Conservation (phyloP, 2,113 vertebrate genomes). For the Pholis gunnellus region DNA sequence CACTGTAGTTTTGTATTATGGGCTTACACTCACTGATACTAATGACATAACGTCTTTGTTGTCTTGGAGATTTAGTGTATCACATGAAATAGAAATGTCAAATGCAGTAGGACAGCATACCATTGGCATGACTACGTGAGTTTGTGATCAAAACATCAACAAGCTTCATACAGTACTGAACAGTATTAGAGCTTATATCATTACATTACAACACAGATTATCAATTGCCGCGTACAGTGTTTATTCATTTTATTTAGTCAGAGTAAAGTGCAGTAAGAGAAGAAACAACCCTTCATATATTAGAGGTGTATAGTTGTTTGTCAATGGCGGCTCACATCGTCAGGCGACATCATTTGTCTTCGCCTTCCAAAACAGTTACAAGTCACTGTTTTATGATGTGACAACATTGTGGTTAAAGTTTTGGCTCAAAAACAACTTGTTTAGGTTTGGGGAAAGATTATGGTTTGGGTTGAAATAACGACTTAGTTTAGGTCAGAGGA, state of each 20-base stretch:
- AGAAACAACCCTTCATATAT: background rate
- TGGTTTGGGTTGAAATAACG: background rate
- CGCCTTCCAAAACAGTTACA: too few relatives aligned
- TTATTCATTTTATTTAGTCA: background rate
- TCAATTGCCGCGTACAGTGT: background rate
- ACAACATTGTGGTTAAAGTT: background rate
- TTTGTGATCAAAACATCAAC: background rate
- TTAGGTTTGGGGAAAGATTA: background rate
- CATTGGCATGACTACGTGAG: background rate
- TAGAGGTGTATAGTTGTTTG: background rate
- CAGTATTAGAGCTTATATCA: background rate
- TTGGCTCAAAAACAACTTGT: background rate
- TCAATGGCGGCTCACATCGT: background rate
- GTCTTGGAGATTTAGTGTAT: background rate
- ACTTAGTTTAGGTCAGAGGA: background rate
- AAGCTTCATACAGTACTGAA: background rate
- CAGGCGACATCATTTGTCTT: background rate
- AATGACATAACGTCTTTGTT: background rate
- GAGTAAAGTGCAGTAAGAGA: background rate
- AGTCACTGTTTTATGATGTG: background rate
- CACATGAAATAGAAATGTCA: background rate
- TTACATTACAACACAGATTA: background rate
- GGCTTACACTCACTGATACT: background rate
- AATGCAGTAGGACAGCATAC: background rate
- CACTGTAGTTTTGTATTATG: slow-evolving; percentile 3